Evolutionary conservation across 2,888 invertebrate genomes (phyloP), one percentile per base, ranked within the genome.

Genomic region (Ligdia adustata): DNA sequence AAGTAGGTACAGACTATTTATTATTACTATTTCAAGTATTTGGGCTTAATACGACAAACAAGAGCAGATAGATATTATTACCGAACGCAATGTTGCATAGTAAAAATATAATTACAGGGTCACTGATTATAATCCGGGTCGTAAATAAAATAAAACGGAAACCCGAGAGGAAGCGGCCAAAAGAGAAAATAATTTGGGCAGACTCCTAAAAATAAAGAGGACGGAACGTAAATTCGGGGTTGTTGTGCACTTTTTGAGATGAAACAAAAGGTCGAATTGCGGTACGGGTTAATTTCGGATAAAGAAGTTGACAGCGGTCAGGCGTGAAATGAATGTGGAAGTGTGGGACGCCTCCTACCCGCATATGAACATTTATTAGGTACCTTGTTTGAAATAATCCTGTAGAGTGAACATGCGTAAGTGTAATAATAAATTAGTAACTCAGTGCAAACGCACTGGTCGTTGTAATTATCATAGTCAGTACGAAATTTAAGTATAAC

Each of bases 271-370:
- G 60, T 55, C 39, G 56, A 55, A 59, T 59, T 57, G 57, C 57
- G 57, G 55, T 43, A 33, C 40, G 58, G 49, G 59, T 55, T 60
- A 55, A 60, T 62, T 62, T 57, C 32, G 59, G 54, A 54, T 59
- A 52, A 57, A 61, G 55, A 59, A 61, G 54, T 59, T 62, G 60
- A 61, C 62, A 57, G 59, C 59, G 60, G 62, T 56, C 55, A 57
- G 45, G 44, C 59, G 57, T 60, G 59, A 57, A 60, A 60, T 55
- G 53, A 53, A 60, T 55, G 57, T 53, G 49, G 37, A 56, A 57
- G 38, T 27, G 44, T 27, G 44, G 35, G 44, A 39, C 15, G 24
- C 37, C 22, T 33, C 34, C 29, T 38, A 29, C 40, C 40, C 47
- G 35, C 44, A 50, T 46, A 40, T 18, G 37, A 38, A 40, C 50